Conservation (phyloP, 2,113 vertebrate genomes). For the Gnathonemus echidnorhynchus region DNA sequence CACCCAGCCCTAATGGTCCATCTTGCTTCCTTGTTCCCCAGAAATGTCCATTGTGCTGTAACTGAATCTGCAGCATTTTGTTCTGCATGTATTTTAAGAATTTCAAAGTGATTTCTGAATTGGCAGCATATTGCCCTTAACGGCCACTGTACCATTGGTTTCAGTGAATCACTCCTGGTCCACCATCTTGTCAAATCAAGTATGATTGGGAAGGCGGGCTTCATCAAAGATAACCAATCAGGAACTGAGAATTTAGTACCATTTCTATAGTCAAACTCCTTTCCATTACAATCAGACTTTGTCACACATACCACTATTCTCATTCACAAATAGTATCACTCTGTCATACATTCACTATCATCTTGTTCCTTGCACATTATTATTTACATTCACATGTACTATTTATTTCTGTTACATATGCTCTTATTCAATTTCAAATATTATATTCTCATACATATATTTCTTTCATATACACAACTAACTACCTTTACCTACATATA, state of each 20-base stretch:
- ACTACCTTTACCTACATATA: too few species aligned
- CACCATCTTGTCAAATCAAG: background rate
- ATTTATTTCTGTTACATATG: background rate
- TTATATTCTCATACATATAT: too few species aligned
- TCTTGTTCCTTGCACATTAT: background rate
- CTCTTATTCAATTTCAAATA: background rate
- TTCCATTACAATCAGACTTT: background rate
- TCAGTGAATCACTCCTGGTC: background rate
- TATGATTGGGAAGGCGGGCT: background rate
- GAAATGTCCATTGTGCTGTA: background rate
- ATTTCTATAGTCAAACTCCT: background rate
- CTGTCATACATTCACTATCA: background rate
- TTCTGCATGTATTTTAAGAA: background rate
- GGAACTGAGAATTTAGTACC: background rate
- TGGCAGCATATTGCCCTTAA: background rate
- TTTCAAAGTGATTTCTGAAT: background rate
- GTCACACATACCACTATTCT: background rate
- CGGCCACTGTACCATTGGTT: background rate
- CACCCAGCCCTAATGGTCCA: background rate
- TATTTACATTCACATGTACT: background rate
- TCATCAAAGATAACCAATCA: background rate
- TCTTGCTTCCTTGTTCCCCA: background rate
- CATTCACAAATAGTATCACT: background rate
- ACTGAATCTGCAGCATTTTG: background rate
- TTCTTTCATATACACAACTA: too few species aligned